phyloP scores from a whole-genome alignment of 2,797 vertebrate species.

The Parotocinclus haroldoi region DNA sequence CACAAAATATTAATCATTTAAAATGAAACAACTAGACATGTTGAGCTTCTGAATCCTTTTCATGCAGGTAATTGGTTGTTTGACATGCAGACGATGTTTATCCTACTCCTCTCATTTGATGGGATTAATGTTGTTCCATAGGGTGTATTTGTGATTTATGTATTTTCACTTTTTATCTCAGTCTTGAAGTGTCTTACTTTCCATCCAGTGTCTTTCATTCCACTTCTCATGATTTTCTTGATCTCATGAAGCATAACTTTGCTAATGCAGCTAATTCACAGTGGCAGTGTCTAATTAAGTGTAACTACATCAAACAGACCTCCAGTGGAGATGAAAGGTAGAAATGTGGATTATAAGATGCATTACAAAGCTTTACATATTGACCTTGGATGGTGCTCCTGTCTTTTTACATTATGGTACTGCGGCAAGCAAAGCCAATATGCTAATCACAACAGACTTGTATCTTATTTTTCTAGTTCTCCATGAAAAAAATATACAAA shows the following conservation, averaged over 20 bases:
- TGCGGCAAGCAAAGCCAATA: too few relatives aligned
- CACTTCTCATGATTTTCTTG: constrained; percentile 28
- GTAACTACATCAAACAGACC: constrained; percentile 45
- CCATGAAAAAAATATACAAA: too few relatives aligned
- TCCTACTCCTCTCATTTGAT: constrained; percentile 55
- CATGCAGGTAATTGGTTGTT: constrained; percentile 53
- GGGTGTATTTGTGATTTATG: constrained; percentile 46
- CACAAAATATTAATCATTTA: too few relatives aligned
- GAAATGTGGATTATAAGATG: constrained; percentile 39
- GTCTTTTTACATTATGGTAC: too few relatives aligned
- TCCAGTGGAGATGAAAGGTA: constrained; percentile 45
- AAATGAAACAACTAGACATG: too few relatives aligned
- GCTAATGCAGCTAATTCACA: constrained; percentile 35
- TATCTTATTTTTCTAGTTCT: too few relatives aligned
- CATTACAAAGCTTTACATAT: not conserved
- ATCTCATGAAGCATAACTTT: constrained; percentile 38
- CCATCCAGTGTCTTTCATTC: too few relatives aligned
- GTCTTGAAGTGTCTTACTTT: not conserved
- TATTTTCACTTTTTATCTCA: constrained; percentile 1
- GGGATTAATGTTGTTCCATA: constrained; percentile 59
- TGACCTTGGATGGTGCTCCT: not conserved
- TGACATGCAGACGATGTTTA: constrained; percentile 59
- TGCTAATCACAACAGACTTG: too few relatives aligned
- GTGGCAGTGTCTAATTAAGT: constrained; percentile 52
- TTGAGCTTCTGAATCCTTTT: constrained; percentile 51